phyloP scores from a whole-genome alignment of 2,888 invertebrate genomes.

The Rotaria socialis region DNA sequence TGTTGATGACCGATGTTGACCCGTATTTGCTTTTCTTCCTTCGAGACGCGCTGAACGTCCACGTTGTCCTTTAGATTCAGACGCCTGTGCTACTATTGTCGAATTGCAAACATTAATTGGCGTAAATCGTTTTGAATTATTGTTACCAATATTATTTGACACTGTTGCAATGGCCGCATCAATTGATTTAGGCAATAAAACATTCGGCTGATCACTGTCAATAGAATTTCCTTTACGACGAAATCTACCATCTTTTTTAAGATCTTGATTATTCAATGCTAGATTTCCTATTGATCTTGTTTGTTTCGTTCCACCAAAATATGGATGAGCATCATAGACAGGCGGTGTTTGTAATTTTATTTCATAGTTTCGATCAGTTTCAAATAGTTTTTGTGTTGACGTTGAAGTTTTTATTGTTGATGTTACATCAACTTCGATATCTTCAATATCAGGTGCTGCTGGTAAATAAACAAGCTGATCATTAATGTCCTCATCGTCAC shows the following conservation, averaged over 20 bases:
- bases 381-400: background rate
- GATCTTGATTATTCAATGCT: background rate
- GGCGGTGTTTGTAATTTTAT: background rate
- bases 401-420: background rate
- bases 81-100: background rate
- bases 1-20: background rate
- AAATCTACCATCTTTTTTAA: background rate
- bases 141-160: background rate
- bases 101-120: background rate
- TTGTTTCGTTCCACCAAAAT: constrained; percentile 18
- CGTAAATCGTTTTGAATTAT: background rate
- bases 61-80: background rate
- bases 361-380: background rate
- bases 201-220: background rate
- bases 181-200: background rate
- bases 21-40: background rate
- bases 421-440: background rate
- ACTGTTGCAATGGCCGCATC: background rate
- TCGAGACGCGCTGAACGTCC: background rate
- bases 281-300: background rate
- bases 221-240: background rate
- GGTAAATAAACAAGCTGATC: constrained; percentile 46
- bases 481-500: constrained; percentile 45
- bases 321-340: constrained; percentile 1
- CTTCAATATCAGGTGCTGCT: constrained; percentile 45